Evolutionary conservation across 2,113 vertebrate genomes (phyloP), one percentile per base, ranked within the genome.

Genomic region (Colinus virginianus): DNA sequence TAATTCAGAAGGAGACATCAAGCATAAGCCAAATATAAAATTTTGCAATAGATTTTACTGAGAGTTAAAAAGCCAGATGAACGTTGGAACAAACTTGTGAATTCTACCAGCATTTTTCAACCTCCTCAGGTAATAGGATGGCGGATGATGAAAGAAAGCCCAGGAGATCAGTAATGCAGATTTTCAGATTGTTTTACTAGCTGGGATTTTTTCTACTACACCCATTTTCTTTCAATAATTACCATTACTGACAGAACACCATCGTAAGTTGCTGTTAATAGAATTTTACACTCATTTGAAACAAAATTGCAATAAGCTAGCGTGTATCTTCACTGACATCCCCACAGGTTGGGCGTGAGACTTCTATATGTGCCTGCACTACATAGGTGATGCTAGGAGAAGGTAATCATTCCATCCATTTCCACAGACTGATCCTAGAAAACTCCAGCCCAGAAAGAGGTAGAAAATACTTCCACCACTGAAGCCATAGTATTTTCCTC

Each of bases 11-110:
- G 10, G 6, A 3, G 22, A 49, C 13, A 75, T 46, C 12, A 72
- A 75, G 63, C 19, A 40, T 21, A 56, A 93, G 3, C 11, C 18
- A 92, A 87, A 89, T 43, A 40, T 13, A 53, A 84, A 78, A 82
- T 79, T 79, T 21, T 87, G 25, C 26, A 32, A 32, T 25, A 62
- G n/a, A 15, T 76, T 94, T 94, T 61, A 69, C 78, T 95, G 82
- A 63, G 21, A 66, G 6, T 28, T 11, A 78, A 76, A 36, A 74
- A 71, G 83, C 18, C 13, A 79, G 28, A 46, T 23, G 2, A 36
- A 38, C 22, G 69, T n/a, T 78, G 49, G 43, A 87, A 90, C 2
- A 79, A 76, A 42, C n/a, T 4, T 66, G 17, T 55, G 20, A 59
- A 46, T n/a, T 46, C 36, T 40, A 58, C 36, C 19, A 66, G 49